A percentile compares a stretch with the other conserved stretches of the same genome.
phyloP scores from a whole-genome alignment of 2,113 vertebrate species.

The Callospermophilus lateralis region DNA sequence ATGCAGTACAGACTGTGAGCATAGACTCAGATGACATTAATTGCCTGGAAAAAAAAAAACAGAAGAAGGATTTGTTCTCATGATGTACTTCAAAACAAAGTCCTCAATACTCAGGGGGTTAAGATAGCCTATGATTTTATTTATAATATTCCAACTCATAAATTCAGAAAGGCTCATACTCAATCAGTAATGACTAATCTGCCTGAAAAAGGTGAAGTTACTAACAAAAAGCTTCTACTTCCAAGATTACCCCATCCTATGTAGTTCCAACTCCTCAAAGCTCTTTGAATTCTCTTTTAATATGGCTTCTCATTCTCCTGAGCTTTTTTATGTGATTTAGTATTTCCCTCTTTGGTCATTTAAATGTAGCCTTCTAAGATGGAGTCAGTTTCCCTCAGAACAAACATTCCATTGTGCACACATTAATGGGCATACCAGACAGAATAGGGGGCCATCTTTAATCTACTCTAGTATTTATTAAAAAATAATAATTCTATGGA shows the following conservation, averaged over 20 bases:
- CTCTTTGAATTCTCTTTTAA: background rate
- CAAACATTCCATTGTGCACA: background rate
- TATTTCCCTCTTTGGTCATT: background rate
- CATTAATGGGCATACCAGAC: background rate
- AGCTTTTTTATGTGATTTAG: background rate
- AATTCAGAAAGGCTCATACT: background rate
- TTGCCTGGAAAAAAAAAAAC: background rate
- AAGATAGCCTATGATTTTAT: background rate
- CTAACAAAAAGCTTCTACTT: background rate
- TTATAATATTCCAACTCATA: background rate
- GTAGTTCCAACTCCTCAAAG: background rate
- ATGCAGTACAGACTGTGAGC: background rate
- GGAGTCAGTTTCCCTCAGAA: background rate
- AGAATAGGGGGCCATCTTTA: background rate
- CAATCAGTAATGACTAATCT: too few species aligned
- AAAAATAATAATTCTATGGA: background rate
- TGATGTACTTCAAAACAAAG: background rate
- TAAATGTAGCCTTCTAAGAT: background rate
- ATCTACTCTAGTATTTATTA: background rate
- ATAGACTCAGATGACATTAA: background rate
- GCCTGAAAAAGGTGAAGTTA: background rate
- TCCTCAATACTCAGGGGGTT: background rate
- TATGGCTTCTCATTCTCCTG: background rate
- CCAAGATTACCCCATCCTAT: background rate
- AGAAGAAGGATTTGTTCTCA: background rate